A percentile compares a stretch with the other conserved stretches of the same genome.
These are phyloP conservation scores for Emydura subglobosa DNA, from an alignment of 2,113 vertebrate species.

Conservation along the genomic window DNA sequence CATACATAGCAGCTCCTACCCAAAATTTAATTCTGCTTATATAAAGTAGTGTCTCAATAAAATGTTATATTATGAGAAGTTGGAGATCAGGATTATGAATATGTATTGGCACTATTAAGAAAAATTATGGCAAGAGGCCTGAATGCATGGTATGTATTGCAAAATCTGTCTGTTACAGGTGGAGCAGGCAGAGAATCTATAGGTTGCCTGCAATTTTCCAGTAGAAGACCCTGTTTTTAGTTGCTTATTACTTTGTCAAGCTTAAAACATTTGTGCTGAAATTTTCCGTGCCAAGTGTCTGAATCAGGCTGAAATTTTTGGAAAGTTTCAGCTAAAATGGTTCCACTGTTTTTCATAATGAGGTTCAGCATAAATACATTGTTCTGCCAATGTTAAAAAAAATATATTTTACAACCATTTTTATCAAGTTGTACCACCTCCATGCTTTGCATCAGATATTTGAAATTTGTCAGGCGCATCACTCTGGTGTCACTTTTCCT, in stretches of 20 bases:
- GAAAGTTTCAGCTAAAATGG: background rate
- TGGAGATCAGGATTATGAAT: background rate
- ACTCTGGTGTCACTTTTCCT: background rate
- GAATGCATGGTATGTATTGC: background rate
- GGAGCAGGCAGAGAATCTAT: background rate
- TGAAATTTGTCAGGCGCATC: conserved; percentile 3
- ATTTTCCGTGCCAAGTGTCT: background rate
- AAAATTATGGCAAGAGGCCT: background rate
- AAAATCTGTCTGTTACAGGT: background rate
- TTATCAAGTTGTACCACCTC: background rate
- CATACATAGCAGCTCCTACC: background rate
- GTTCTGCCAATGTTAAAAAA: background rate
- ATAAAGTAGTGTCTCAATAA: background rate
- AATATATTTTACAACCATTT: background rate
- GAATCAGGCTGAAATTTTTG: background rate
- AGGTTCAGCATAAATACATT: background rate
- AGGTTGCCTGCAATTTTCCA: background rate
- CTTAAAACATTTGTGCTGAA: background rate
- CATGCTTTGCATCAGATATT: background rate
- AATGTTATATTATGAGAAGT: background rate
- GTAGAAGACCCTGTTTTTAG: background rate
- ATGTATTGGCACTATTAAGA: background rate
- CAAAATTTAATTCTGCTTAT: background rate
- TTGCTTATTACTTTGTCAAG: background rate
- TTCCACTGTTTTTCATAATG: background rate